Conservation (phyloP, 2,797 vertebrate genomes). For the Catharus ustulatus region DNA sequence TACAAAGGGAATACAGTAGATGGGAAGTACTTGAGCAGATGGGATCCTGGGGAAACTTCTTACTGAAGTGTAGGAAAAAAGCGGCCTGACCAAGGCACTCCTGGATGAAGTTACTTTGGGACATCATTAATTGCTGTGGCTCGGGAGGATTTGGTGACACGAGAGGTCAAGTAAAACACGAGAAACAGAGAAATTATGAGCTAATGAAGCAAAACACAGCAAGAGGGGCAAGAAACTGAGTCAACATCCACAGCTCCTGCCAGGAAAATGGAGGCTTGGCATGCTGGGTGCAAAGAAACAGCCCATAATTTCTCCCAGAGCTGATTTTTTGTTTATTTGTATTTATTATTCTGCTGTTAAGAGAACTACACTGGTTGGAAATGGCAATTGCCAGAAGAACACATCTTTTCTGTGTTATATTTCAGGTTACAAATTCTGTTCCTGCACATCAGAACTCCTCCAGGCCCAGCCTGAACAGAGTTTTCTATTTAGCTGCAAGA, state of each 20-base stretch:
- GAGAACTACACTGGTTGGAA: not conserved
- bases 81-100: not conserved
- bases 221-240: not conserved
- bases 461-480: not conserved
- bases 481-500: not conserved
- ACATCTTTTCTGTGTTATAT: not conserved
- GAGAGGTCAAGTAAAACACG: not conserved
- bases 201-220: not conserved
- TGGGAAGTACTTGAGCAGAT: not conserved
- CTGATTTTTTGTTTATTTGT: not conserved
- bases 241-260: not conserved
- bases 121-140: not conserved
- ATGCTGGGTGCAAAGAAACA: not conserved
- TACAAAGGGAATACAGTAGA: not conserved
- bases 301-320: not conserved
- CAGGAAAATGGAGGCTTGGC: not conserved
- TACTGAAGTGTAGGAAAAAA: not conserved
- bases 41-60: not conserved
- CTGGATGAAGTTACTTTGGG: not conserved
- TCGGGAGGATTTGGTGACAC: not conserved
- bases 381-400: not conserved
- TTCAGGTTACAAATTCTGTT: not conserved
- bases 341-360: not conserved
- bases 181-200: not conserved
- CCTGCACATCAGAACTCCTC: not conserved